Evolutionary conservation across 2,888 invertebrate species (phyloP).

Genomic region (Tachina fera): DNA sequence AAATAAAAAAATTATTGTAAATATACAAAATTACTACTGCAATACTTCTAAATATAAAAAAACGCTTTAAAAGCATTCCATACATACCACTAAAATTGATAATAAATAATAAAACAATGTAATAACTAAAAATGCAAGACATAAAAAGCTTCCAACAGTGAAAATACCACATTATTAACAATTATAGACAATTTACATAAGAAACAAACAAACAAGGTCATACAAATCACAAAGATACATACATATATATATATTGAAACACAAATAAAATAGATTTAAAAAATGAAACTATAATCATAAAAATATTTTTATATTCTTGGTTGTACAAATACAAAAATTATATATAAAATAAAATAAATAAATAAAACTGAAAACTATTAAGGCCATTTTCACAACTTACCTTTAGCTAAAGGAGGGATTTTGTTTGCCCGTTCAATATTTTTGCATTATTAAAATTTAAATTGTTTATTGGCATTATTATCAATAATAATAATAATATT

Average conservation of each 20-base stretch:
- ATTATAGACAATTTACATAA: slow-evolving; percentile 18
- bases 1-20: slow-evolving; percentile 30
- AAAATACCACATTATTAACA: slow-evolving; percentile 17
- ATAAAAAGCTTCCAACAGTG: slow-evolving; percentile 63
- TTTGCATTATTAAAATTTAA: too few relatives aligned
- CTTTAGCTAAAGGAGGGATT: too few relatives aligned
- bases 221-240: slow-evolving; percentile 40
- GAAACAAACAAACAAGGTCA: slow-evolving; percentile 33
- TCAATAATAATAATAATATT: too few relatives aligned
- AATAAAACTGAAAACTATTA: neutral
- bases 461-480: too few relatives aligned
- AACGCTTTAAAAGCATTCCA: slow-evolving; percentile 62
- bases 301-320: slow-evolving; percentile 63
- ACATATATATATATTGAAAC: neutral
- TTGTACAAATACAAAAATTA: slow-evolving; percentile 57
- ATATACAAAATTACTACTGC: slow-evolving; percentile 39
- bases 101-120: slow-evolving; percentile 1
- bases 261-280: neutral
- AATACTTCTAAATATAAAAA: slow-evolving; percentile 47
- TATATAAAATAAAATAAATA: slow-evolving; percentile 24
- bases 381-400: too few relatives aligned
- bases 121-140: slow-evolving; percentile 22
- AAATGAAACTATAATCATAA: neutral
- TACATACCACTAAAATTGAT: slow-evolving; percentile 33
- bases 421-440: too few relatives aligned